phyloP scores from a whole-genome alignment of 2,888 invertebrate species.

The Cactoblastis cactorum region DNA sequence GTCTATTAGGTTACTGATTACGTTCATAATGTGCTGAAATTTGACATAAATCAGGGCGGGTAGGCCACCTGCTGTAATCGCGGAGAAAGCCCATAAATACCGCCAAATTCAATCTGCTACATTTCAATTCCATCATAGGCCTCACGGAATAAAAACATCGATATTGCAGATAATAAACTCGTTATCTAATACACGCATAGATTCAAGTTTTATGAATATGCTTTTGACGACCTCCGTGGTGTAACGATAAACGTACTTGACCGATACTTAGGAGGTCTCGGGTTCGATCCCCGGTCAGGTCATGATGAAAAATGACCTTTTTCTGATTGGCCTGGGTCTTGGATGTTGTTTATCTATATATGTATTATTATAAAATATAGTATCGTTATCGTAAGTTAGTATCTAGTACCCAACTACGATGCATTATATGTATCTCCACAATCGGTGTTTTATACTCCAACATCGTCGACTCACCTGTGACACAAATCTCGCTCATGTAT shows the following conservation, averaged over 20 bases:
- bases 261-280: too few species aligned
- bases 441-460: background rate
- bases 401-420: too few species aligned
- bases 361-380: too few species aligned
- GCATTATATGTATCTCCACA: background rate
- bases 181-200: too few species aligned
- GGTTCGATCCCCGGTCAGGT: too few species aligned
- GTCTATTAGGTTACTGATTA: background rate
- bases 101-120: conserved; percentile 29
- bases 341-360: too few species aligned
- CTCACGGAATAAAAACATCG: conserved; percentile 16
- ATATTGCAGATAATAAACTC: background rate
- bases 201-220: too few species aligned
- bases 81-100: conserved; percentile 20
- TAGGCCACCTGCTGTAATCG: conserved; percentile 8
- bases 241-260: too few species aligned
- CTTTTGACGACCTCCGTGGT: too few species aligned
- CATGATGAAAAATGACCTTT: too few species aligned
- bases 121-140: conserved; percentile 48
- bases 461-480: conserved; percentile 44
- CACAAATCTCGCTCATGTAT: conserved; percentile 53
- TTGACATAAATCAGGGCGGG: background rate
- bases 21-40: background rate
- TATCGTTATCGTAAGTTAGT: too few species aligned
- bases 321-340: too few species aligned